A percentile compares a stretch with the other conserved stretches of the same genome.
Conservation (phyloP, 2,113 vertebrate genomes). For the Colistium nudipinnis region DNA sequence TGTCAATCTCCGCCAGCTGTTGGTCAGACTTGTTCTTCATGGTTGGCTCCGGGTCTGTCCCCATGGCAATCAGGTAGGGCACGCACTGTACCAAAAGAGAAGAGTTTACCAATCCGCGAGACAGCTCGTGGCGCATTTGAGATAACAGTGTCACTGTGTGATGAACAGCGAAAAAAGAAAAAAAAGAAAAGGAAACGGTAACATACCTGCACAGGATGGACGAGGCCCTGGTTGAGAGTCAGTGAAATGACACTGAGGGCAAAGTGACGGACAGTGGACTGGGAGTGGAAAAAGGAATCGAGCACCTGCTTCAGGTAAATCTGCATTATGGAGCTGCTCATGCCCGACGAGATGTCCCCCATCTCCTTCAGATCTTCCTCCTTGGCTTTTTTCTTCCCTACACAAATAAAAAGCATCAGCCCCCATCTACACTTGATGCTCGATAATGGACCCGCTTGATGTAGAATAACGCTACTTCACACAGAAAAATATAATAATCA, state of each 20-base stretch:
- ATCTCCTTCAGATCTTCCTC: slow-evolving; percentile 99
- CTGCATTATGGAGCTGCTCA: slow-evolving; percentile 99
- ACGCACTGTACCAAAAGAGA: slow-evolving; percentile 86
- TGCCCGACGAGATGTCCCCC: slow-evolving; percentile 98
- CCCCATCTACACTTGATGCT: not conserved
- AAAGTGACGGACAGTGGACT: slow-evolving; percentile 95
- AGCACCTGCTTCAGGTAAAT: slow-evolving; percentile 99
- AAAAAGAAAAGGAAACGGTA: not conserved
- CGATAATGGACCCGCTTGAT: not conserved
- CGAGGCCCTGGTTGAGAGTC: slow-evolving; percentile 96
- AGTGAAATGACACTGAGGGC: slow-evolving; percentile 95
- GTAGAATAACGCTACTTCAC: not conserved
- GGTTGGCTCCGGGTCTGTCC: slow-evolving; percentile 96
- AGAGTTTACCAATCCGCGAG: not conserved
- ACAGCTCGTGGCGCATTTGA: slow-evolving; percentile 3
- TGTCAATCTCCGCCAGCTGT: slow-evolving; percentile 97
- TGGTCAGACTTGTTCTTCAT: slow-evolving; percentile 98
- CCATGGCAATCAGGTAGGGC: slow-evolving; percentile 98
- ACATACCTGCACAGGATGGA: slow-evolving; percentile 96
- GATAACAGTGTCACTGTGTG: not conserved
- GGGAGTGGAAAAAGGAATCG: slow-evolving; percentile 95
- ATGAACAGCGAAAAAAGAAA: not conserved
- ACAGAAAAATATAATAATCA: too few relatives aligned
- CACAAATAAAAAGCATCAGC: not conserved
- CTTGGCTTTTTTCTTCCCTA: slow-evolving; percentile 96